phyloP scores from a whole-genome alignment of 2,797 vertebrate genomes.

The Psittacula derbiana region DNA sequence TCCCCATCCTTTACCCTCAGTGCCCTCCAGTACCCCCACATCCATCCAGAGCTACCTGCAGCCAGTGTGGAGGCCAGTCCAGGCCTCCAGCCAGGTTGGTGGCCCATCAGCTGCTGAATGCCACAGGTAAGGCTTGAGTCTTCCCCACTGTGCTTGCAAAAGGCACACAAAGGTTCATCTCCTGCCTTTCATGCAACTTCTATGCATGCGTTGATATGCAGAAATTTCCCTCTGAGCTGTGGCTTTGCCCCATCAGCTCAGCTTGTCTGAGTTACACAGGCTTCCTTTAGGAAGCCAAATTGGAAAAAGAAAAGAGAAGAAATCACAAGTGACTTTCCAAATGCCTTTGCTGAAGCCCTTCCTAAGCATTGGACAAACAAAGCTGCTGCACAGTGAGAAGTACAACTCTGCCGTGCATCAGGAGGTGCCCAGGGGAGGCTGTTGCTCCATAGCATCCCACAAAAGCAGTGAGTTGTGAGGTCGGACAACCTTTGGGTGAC shows the following conservation, averaged over 20 bases:
- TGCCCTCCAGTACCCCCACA: background rate
- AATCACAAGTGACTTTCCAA: background rate
- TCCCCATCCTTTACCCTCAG: background rate
- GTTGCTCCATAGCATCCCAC: background rate
- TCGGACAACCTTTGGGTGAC: background rate
- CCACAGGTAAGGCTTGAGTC: accelerated
- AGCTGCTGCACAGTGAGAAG: background rate
- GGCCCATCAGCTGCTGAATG: background rate
- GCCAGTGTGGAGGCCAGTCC: accelerated
- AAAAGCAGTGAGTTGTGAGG: background rate
- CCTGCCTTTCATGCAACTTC: background rate
- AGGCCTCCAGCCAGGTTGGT: background rate
- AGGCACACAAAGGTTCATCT: background rate
- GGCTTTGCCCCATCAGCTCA: background rate
- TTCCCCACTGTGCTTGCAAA: background rate
- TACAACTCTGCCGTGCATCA: background rate
- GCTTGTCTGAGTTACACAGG: background rate
- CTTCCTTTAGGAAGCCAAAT: background rate
- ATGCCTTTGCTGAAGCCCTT: background rate
- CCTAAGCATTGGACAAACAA: background rate
- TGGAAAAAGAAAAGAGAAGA: background rate
- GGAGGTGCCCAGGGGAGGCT: background rate
- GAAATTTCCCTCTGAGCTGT: background rate
- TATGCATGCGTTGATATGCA: background rate
- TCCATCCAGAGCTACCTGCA: background rate